phyloP scores from a whole-genome alignment of 64 coral and sea anemone species.

The Pocillopora verrucosa region DNA sequence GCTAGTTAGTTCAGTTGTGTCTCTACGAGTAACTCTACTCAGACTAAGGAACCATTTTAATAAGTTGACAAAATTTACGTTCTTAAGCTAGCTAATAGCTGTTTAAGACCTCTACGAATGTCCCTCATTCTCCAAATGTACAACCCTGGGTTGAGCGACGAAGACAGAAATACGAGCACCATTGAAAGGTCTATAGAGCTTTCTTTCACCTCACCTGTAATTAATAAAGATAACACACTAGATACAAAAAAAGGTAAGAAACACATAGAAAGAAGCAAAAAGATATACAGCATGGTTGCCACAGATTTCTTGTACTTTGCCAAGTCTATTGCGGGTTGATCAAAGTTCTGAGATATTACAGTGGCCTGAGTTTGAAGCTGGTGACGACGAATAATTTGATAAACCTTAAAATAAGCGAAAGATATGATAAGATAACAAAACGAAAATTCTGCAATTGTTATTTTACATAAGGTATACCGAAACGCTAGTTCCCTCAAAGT shows the following conservation, averaged over 20 bases:
- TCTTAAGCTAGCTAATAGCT: not conserved
- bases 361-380: not conserved
- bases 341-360: conserved; percentile 1
- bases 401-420: conserved; percentile 12
- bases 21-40: too few species aligned
- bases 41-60: too few species aligned
- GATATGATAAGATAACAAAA: not conserved
- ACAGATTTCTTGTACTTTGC: conserved; percentile 23
- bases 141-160: not conserved
- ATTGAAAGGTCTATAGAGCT: not conserved
- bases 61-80: too few species aligned
- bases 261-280: not conserved
- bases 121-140: conserved; percentile 8
- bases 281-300: not conserved
- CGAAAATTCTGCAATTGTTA: not conserved
- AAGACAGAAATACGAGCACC: not conserved
- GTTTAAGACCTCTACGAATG: not conserved
- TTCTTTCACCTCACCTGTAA: too few species aligned
- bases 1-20: too few species aligned
- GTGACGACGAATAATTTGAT: conserved; percentile 3
- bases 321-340: not conserved
- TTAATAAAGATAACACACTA: not conserved
- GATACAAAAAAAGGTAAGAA: not conserved
- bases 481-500: not conserved
- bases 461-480: not conserved